Evolutionary conservation across 2,888 invertebrate genomes (phyloP).

Genomic region (Hyalella azteca): DNA sequence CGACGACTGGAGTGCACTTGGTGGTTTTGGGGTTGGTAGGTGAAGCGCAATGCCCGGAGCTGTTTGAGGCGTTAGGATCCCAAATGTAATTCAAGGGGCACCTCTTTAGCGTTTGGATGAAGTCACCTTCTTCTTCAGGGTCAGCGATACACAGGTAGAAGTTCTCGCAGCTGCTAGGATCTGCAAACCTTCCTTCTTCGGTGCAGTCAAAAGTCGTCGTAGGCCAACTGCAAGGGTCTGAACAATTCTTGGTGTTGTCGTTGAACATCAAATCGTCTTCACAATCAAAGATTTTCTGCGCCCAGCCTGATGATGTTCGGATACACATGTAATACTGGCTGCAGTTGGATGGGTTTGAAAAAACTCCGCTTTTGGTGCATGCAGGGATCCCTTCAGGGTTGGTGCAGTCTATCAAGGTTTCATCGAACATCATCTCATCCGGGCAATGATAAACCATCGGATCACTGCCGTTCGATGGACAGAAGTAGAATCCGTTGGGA

Average conservation of each 20-base stretch:
- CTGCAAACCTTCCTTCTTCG: slow-evolving; percentile 74
- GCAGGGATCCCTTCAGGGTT: slow-evolving; percentile 42
- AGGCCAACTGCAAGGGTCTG: slow-evolving; percentile 48
- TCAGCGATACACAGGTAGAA: slow-evolving; percentile 81
- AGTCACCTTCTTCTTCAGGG: slow-evolving; percentile 67
- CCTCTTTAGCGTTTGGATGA: slow-evolving; percentile 38
- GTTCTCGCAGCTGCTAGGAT: slow-evolving; percentile 82
- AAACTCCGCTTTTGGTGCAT: slow-evolving; percentile 43
- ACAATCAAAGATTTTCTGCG: slow-evolving; percentile 46
- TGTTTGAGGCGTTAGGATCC: slow-evolving; percentile 38
- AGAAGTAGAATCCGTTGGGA: slow-evolving; percentile 44
- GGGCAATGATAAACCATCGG: slow-evolving; percentile 49
- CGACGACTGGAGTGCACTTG: slow-evolving; percentile 13
- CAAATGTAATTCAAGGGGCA: slow-evolving; percentile 47
- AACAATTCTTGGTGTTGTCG: slow-evolving; percentile 41
- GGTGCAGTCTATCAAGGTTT: slow-evolving; percentile 36
- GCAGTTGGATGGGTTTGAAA: slow-evolving; percentile 44
- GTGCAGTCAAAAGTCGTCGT: slow-evolving; percentile 40
- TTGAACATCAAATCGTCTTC: slow-evolving; percentile 46
- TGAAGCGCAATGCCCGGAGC: slow-evolving; percentile 35
- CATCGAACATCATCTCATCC: slow-evolving; percentile 41
- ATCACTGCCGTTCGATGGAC: slow-evolving; percentile 23
- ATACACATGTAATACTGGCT: slow-evolving; percentile 49
- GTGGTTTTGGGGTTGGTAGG: background rate
- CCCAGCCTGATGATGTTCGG: slow-evolving; percentile 41